phyloP scores from a whole-genome alignment of 2,113 vertebrate species.

The Romanogobio albipinnatus region DNA sequence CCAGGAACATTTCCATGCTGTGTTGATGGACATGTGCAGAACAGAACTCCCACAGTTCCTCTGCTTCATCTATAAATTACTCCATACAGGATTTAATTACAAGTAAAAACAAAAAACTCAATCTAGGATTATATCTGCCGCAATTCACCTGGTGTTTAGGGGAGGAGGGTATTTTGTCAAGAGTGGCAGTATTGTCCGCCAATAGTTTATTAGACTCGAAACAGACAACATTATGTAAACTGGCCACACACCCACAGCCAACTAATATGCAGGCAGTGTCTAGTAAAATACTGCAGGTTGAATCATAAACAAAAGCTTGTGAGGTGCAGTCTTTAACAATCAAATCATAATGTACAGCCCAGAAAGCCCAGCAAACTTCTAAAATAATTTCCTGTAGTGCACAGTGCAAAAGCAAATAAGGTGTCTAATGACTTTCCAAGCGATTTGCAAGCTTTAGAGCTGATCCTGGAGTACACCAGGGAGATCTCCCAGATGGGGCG shows the following conservation, averaged over 20 bases:
- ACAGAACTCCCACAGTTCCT: constrained; percentile 24
- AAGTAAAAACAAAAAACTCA: neutral
- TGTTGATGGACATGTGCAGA: constrained; percentile 42
- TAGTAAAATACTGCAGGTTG: neutral
- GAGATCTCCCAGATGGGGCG: constrained; percentile 41
- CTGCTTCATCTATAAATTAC: constrained; percentile 30
- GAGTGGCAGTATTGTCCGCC: neutral
- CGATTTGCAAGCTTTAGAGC: constrained; percentile 33
- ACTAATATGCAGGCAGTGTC: neutral
- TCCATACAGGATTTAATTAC: constrained; percentile 26
- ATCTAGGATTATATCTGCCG: neutral
- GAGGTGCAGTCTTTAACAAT: neutral
- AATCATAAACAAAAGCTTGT: neutral
- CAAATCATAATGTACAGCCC: neutral
- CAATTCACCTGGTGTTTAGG: neutral
- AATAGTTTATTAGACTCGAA: neutral
- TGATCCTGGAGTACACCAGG: constrained; percentile 37
- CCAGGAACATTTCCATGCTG: constrained; percentile 51
- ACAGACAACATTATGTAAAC: constrained; percentile 9
- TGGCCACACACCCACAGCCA: neutral
- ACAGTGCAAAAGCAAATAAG: constrained; percentile 15
- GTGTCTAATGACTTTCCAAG: constrained; percentile 37
- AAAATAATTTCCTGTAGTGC: neutral
- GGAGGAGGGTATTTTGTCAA: neutral
- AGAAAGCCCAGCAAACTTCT: neutral